A percentile compares a stretch with the other conserved stretches of the same genome.
These are phyloP conservation scores for Rapana venosa DNA, from an alignment of 2,888 invertebrate species.

Conservation along the genomic window DNA sequence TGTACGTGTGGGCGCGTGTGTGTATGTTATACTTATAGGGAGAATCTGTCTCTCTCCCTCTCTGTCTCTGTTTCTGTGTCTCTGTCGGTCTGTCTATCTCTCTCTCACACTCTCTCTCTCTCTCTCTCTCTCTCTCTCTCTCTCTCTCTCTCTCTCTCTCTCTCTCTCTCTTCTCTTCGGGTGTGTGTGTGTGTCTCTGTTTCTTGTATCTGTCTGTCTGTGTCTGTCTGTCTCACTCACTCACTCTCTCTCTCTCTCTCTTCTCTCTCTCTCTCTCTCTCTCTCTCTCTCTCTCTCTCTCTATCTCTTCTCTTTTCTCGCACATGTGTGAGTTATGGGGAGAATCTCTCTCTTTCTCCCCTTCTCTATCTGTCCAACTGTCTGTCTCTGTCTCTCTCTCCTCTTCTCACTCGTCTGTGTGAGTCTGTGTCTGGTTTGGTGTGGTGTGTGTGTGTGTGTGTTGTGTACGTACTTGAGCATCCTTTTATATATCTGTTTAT, in stretches of 20 bases:
- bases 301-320: too few species aligned
- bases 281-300: too few species aligned
- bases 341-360: too few species aligned
- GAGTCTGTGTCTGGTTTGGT: not conserved
- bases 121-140: slow-evolving; percentile 8
- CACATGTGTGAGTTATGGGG: too few species aligned
- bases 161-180: not conserved
- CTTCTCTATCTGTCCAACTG: too few species aligned
- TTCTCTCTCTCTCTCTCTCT: not conserved
- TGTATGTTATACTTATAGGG: not conserved
- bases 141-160: slow-evolving; percentile 8
- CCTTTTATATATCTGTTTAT: too few species aligned
- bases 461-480: not conserved
- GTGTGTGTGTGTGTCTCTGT: not conserved
- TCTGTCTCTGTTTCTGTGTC: slow-evolving; percentile 10
- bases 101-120: not conserved
- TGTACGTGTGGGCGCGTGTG: not conserved
- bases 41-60: slow-evolving; percentile 5
- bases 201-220: not conserved
- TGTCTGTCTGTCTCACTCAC: not conserved
- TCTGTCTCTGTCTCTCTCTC: too few species aligned
- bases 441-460: not conserved
- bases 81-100: slow-evolving; percentile 21
- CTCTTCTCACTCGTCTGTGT: not conserved
- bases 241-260: not conserved